A percentile compares a stretch with the other conserved stretches of the same genome.
These are phyloP conservation scores for Ophiothrix spiculata DNA, from an alignment of 35 echinoderm and acorn worm genomes.

Conservation along the genomic window DNA sequence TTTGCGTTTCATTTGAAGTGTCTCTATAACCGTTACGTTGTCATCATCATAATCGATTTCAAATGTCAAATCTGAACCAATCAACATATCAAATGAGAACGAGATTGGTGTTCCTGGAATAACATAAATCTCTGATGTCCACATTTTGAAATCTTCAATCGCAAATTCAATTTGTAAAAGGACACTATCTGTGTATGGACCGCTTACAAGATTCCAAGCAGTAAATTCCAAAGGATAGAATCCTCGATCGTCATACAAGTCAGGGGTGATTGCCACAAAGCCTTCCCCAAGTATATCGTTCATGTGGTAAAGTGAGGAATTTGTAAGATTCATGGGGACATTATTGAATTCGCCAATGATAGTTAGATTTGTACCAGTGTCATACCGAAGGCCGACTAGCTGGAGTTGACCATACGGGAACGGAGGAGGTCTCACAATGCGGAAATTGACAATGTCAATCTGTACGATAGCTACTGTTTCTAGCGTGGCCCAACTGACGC, in stretches of 20 bases:
- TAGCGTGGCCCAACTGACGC: conserved; percentile 74
- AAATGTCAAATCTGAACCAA: conserved; percentile 77
- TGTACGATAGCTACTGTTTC: conserved; percentile 54
- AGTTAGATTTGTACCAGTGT: conserved; percentile 67
- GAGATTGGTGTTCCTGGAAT: conserved; percentile 59
- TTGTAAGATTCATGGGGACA: conserved; percentile 30
- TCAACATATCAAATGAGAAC: conserved; percentile 74
- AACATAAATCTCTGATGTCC: conserved; percentile 82
- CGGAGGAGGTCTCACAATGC: conserved; percentile 58
- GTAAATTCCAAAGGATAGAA: conserved; percentile 67
- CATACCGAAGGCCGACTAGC: conserved; percentile 56
- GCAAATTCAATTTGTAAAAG: conserved; percentile 69
- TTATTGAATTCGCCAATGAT: conserved; percentile 58
- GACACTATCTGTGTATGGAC: conserved; percentile 56
- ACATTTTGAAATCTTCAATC: conserved; percentile 77
- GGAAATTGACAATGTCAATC: conserved; percentile 76
- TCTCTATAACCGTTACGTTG: conserved; percentile 5
- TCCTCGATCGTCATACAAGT: conserved; percentile 74
- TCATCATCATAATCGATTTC: conserved; percentile 74
- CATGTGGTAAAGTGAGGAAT: conserved; percentile 40
- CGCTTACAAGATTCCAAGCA: conserved; percentile 78
- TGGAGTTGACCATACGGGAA: conserved; percentile 58
- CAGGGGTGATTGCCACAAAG: conserved; percentile 46
- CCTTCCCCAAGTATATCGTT: conserved; percentile 51
- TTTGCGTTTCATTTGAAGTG: conserved; percentile 49